These are phyloP conservation scores for Eonycteris spelaea DNA, from an alignment of 2,113 vertebrate genomes.

Conservation along the genomic window DNA sequence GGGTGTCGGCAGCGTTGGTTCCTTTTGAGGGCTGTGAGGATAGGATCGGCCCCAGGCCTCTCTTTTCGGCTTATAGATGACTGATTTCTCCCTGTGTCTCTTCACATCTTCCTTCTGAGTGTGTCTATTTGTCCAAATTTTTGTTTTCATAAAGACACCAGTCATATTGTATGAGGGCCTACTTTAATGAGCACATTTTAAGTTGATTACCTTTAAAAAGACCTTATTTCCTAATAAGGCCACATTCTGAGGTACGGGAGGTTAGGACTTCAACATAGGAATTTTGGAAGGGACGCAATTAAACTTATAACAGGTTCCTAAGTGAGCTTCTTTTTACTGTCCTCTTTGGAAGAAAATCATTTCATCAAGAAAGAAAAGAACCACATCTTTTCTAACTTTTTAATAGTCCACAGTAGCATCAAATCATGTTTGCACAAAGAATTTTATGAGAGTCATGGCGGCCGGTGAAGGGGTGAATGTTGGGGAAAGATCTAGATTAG, in stretches of 20 bases:
- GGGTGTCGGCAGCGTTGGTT: background rate
- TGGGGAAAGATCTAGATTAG: background rate
- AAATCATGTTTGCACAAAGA: background rate
- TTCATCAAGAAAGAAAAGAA: conserved; percentile 1
- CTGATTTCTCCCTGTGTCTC: background rate
- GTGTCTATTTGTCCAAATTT: background rate
- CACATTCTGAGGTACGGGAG: background rate
- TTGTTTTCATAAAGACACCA: background rate
- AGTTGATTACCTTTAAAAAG: background rate
- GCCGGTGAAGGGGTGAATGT: background rate
- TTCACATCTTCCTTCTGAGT: background rate
- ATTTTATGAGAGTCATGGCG: background rate
- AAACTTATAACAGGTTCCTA: background rate
- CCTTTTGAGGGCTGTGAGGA: background rate
- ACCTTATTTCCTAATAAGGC: background rate
- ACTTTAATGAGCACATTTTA: background rate
- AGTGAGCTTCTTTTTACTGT: conserved; percentile 4
- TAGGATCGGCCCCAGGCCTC: background rate
- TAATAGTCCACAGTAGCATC: background rate
- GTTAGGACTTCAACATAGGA: background rate
- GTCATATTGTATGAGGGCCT: background rate
- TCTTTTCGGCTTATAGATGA: background rate
- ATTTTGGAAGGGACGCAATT: background rate
- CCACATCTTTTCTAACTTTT: background rate
- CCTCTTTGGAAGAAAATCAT: background rate